Evolutionary conservation across 64 coral and sea anemone genomes (phyloP).

Genomic region (Montipora capricornis): DNA sequence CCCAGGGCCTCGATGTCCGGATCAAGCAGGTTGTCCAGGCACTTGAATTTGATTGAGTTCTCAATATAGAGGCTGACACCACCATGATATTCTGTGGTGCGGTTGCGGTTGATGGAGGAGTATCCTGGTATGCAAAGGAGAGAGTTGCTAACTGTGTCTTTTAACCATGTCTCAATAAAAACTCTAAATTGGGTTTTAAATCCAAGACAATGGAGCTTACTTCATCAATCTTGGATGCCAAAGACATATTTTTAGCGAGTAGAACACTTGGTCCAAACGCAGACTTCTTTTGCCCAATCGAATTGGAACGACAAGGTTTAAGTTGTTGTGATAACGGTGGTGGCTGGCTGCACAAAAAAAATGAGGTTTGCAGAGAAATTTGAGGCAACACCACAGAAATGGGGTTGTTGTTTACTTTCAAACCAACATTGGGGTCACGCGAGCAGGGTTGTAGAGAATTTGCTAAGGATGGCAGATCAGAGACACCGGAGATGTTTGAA

Average conservation of each 20-base stretch:
- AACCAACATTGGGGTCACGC: not conserved
- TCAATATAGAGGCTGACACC: not conserved
- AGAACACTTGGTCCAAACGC: not conserved
- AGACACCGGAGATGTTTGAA: not conserved
- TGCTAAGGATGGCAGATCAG: not conserved
- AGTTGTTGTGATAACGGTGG: not conserved
- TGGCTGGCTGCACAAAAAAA: not conserved
- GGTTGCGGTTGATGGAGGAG: not conserved
- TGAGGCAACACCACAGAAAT: not conserved
- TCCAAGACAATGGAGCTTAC: not conserved
- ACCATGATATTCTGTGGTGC: not conserved
- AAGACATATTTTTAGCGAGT: not conserved
- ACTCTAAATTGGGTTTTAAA: not conserved
- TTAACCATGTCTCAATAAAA: not conserved
- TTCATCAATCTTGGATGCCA: not conserved
- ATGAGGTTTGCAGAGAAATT: not conserved
- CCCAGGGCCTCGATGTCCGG: not conserved
- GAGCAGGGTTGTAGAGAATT: not conserved
- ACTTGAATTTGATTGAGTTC: not conserved
- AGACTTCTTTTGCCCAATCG: not conserved
- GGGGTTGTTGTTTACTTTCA: not conserved
- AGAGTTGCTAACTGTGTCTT: not conserved
- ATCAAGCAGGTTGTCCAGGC: not conserved
- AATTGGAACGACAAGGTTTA: not conserved
- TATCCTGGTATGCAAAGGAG: not conserved